A percentile compares a stretch with the other conserved stretches of the same genome.
Evolutionary conservation across 2,797 vertebrate genomes (phyloP).

Genomic region (Chlorospingus flavigularis): DNA sequence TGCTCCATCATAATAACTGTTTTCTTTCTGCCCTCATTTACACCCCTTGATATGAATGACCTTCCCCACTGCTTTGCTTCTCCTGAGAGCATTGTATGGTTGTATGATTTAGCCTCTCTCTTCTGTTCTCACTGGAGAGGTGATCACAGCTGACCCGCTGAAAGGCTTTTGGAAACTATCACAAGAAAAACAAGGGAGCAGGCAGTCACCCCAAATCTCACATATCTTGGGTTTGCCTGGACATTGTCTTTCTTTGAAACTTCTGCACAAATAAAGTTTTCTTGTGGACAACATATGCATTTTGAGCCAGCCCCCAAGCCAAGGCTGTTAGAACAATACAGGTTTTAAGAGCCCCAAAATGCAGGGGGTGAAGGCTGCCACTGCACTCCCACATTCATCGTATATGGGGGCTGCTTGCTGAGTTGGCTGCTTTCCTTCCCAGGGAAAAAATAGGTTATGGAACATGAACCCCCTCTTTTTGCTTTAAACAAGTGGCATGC

Average conservation of each 20-base stretch:
- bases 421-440: not conserved
- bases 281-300: not conserved
- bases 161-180: not conserved
- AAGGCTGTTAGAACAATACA: not conserved
- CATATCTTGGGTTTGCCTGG: not conserved
- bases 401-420: not conserved
- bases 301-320: not conserved
- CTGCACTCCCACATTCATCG: not conserved
- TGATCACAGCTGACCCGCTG: not conserved
- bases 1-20: not conserved
- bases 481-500: not conserved
- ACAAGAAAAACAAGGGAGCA: not conserved
- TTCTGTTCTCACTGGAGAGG: not conserved
- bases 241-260: not conserved
- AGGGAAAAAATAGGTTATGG: not conserved
- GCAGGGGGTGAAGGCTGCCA: not conserved
- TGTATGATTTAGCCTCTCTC: not conserved
- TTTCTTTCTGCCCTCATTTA: not conserved
- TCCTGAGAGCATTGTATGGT: not conserved
- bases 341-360: not conserved
- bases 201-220: not conserved
- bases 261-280: not conserved
- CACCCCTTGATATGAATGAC: not conserved
- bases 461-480: not conserved
- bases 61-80: not conserved